Evolutionary conservation across 2,113 vertebrate genomes (phyloP).

Genomic region (Eurystomus gularis): DNA sequence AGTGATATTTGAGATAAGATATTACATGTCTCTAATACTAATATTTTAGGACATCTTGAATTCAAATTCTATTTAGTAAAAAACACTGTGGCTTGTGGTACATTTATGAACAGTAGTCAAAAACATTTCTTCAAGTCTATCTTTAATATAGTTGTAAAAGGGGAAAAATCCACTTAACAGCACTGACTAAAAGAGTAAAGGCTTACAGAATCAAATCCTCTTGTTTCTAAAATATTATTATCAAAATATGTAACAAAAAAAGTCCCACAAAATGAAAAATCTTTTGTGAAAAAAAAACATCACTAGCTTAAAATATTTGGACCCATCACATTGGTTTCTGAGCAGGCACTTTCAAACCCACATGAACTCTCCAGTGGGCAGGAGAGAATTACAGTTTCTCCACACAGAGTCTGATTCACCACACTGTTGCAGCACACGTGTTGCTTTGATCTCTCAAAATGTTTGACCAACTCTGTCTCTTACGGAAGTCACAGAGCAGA

Average conservation of each 20-base stretch:
- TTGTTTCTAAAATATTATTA: neutral
- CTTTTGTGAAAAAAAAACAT: neutral
- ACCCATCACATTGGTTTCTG: fast-evolving
- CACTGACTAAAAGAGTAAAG: neutral
- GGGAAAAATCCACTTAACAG: neutral
- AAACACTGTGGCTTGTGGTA: neutral
- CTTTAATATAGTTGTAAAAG: neutral
- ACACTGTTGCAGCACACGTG: neutral
- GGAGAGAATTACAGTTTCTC: neutral
- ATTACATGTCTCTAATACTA: neutral
- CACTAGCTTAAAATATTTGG: neutral
- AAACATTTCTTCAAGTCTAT: neutral
- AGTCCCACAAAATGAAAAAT: neutral
- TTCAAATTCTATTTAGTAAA: neutral
- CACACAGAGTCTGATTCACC: neutral
- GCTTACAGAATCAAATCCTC: neutral
- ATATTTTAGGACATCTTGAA: neutral
- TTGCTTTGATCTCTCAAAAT: neutral
- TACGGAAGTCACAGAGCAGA: neutral
- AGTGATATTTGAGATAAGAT: neutral
- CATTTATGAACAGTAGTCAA: neutral
- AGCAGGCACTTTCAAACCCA: neutral
- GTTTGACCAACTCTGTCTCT: neutral
- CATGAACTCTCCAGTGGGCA: neutral
- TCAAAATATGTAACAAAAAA: neutral